These are phyloP conservation scores for Ips typographus DNA, from an alignment of 1,140 invertebrate species.

Conservation along the genomic window DNA sequence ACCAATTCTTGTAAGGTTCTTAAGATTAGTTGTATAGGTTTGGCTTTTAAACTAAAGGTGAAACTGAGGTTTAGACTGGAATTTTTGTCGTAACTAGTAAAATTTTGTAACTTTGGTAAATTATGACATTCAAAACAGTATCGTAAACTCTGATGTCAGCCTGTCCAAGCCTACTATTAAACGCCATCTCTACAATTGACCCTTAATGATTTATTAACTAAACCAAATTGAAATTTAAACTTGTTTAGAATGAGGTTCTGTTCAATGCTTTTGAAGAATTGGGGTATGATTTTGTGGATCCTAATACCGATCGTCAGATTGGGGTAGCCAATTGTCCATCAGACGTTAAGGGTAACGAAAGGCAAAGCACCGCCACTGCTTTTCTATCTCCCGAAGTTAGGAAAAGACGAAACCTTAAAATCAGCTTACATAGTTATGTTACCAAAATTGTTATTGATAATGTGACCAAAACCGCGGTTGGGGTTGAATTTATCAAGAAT, in stretches of 20 bases:
- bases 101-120: too few species aligned
- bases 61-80: too few species aligned
- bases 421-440: constrained; percentile 64
- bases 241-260: neutral
- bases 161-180: too few species aligned
- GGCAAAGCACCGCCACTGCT: constrained; percentile 60
- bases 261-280: constrained; percentile 49
- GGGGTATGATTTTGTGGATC: constrained; percentile 23
- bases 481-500: constrained; percentile 67
- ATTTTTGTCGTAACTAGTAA: too few species aligned
- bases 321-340: constrained; percentile 69
- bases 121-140: too few species aligned
- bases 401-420: constrained; percentile 66
- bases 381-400: constrained; percentile 66
- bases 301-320: constrained; percentile 51
- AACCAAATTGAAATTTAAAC: neutral
- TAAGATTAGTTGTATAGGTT: neutral
- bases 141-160: too few species aligned
- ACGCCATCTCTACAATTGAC: too few species aligned
- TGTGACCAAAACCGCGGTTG: constrained; percentile 63
- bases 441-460: constrained; percentile 10
- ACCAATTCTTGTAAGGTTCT: neutral
- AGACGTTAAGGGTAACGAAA: constrained; percentile 57
- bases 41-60: too few species aligned
- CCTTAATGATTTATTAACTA: too few species aligned